Percentiles rank a stretch among this genome's conserved stretches.
Evolutionary conservation across 2,113 vertebrate species (phyloP).

Genomic region (Eurypyga helias): DNA sequence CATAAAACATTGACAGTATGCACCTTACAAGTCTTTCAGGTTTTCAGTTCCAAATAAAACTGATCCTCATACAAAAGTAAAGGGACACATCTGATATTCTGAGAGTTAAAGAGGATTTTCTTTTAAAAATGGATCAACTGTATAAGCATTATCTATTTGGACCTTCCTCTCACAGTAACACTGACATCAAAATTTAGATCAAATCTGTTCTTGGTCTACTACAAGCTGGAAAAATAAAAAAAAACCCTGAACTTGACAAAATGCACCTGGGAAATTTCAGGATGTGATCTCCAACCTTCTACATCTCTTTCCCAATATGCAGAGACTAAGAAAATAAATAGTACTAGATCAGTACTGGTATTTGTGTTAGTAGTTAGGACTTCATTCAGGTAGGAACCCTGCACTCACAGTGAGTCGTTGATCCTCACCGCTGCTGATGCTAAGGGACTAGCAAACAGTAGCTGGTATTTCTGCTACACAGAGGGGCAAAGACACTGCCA

Average conservation of each 20-base stretch:
- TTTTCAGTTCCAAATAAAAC: not conserved
- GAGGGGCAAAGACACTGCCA: not conserved
- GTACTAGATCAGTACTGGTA: not conserved
- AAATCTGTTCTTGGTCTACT: not conserved
- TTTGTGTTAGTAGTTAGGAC: not conserved
- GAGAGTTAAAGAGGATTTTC: not conserved
- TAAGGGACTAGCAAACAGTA: not conserved
- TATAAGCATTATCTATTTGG: not conserved
- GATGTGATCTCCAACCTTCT: not conserved
- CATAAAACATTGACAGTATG: not conserved
- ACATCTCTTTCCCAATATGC: not conserved
- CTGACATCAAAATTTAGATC: not conserved
- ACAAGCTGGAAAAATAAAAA: not conserved
- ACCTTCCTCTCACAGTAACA: not conserved
- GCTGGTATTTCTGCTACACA: not conserved
- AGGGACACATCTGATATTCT: not conserved
- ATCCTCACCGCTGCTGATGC: not conserved
- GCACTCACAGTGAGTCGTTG: fast-evolving
- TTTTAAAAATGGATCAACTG: not conserved
- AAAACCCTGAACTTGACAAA: not conserved
- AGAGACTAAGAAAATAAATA: not conserved
- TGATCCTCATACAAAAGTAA: not conserved
- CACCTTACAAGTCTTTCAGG: not conserved
- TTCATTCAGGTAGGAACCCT: not conserved
- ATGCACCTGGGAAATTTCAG: not conserved